phyloP scores from a whole-genome alignment of 2,888 invertebrate species.

The Andrena minutula region DNA sequence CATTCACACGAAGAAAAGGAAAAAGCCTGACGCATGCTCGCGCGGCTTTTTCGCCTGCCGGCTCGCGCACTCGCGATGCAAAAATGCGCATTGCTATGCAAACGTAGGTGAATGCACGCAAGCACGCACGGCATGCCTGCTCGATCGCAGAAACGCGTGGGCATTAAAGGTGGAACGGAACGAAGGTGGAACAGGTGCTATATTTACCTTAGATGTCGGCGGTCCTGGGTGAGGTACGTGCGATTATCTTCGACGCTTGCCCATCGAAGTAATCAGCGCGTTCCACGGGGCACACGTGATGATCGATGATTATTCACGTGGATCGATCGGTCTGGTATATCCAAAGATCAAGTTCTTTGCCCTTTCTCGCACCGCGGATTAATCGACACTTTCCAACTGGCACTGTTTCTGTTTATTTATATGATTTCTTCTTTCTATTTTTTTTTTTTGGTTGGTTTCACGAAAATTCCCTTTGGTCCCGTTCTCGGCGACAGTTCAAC shows the following conservation, averaged over 20 bases:
- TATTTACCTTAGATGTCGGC: constrained; percentile 61
- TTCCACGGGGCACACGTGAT: background rate
- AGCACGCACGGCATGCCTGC: constrained; percentile 41
- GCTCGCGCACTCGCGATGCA: constrained; percentile 4
- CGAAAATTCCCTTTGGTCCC: background rate
- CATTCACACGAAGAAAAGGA: constrained; percentile 8
- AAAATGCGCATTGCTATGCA: constrained; percentile 57
- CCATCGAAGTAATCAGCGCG: constrained; percentile 40
- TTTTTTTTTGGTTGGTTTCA: background rate
- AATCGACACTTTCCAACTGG: constrained; percentile 36
- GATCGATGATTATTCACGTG: background rate
- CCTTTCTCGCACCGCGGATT: constrained; percentile 1
- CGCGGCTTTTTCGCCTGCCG: background rate
- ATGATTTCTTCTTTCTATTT: background rate
- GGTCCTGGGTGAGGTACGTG: constrained; percentile 45
- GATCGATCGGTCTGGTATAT: constrained; percentile 7
- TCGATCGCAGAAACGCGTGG: constrained; percentile 44
- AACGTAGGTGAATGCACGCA: constrained; percentile 59
- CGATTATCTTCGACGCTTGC: constrained; percentile 51
- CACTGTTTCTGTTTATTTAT: constrained; percentile 25
- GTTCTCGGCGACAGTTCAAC: constrained; percentile 1
- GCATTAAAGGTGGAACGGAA: constrained; percentile 40
- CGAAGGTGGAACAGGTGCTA: constrained; percentile 43
- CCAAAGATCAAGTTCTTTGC: background rate
- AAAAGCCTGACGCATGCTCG: constrained; percentile 20